phyloP scores from a whole-genome alignment of 2,797 vertebrate species.

The Oreochromis grahami region DNA sequence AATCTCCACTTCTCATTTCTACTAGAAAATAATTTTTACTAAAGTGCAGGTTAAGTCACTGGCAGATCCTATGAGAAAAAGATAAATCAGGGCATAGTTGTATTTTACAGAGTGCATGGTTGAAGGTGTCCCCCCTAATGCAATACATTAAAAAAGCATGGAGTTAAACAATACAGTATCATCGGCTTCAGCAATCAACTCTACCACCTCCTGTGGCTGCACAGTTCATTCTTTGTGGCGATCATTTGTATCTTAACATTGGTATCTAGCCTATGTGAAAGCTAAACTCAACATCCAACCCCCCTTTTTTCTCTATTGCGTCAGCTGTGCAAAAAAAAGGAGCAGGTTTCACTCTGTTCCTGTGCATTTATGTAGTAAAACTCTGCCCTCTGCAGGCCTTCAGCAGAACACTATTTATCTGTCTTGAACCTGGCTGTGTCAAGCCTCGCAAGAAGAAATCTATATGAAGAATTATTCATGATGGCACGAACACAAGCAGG shows the following conservation, averaged over 20 bases:
- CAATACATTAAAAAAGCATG: not conserved
- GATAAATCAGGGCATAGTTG: not conserved
- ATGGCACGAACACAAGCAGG: conserved; percentile 13
- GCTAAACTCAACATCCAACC: not conserved
- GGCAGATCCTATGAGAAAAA: conserved; percentile 18
- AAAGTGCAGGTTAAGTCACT: conserved; percentile 32
- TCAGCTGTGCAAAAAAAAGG: conserved; percentile 45
- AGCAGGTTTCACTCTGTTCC: conserved; percentile 20
- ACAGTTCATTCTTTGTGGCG: not conserved
- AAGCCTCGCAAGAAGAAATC: conserved; percentile 7
- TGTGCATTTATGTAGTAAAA: conserved; percentile 68
- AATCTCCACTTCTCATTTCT: conserved; percentile 57
- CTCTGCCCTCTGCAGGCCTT: conserved; percentile 82
- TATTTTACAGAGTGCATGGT: not conserved
- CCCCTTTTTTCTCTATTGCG: not conserved
- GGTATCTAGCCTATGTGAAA: not conserved
- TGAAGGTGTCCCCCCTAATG: not conserved
- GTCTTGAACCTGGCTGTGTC: not conserved
- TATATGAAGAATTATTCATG: conserved; percentile 20
- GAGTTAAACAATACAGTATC: not conserved
- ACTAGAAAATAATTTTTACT: conserved; percentile 59
- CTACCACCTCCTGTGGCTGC: not conserved
- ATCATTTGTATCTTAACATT: not conserved
- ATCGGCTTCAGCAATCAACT: not conserved
- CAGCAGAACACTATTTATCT: conserved; percentile 38